Evolutionary conservation across 2,113 vertebrate species (phyloP), one percentile per base, ranked within the genome.

Genomic region (Copsychus sechellarum): DNA sequence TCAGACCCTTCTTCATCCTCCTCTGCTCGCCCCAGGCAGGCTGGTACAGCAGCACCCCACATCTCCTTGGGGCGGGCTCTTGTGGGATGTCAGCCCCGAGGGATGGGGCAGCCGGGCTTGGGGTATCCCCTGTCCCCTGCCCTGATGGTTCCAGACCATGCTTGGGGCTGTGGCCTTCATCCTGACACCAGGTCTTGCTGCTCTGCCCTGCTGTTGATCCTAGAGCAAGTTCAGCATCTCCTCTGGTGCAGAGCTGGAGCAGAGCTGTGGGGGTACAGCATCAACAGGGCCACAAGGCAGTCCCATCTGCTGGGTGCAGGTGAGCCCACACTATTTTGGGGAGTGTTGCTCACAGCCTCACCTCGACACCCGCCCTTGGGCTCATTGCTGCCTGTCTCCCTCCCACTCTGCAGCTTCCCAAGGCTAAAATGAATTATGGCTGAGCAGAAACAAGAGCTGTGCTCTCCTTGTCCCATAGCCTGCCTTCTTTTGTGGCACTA

Each of bases 11-110:
- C 82, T 42, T 45, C n/a, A 1, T 26, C 43, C 50, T 93, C 26
- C 40, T 50, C 43, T 0, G 6, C 43, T 86, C 0, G 0, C 31
- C 88, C 51, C 0, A 1, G 81, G n/a, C 18, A 3, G 0, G 4
- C n/a, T 48, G 0, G 33, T 42, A 17, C 7, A 1, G n/a, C 1
- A 2, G 8, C 18, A 5, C 36, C 54, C 25, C 11, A 0, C 12
- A 0, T 6, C 67, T 80, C 71, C 45, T 48, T 3, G 24, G 40
- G 1, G 16, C 1, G 16, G 61, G 58, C 22, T 92, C 51, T 43
- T 0, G 3, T 1, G 48, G 36, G 62, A 14, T 3, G 2, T 9
- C 20, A 50, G 38, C 11, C 20, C n/a, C 0, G 3, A 91, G 72
- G 77, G 64, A 60, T 1, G 6, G 40, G 28, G 11, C 24, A n/a